These are phyloP conservation scores for Huso huso DNA, from an alignment of 2,797 vertebrate species.

Conservation along the genomic window DNA sequence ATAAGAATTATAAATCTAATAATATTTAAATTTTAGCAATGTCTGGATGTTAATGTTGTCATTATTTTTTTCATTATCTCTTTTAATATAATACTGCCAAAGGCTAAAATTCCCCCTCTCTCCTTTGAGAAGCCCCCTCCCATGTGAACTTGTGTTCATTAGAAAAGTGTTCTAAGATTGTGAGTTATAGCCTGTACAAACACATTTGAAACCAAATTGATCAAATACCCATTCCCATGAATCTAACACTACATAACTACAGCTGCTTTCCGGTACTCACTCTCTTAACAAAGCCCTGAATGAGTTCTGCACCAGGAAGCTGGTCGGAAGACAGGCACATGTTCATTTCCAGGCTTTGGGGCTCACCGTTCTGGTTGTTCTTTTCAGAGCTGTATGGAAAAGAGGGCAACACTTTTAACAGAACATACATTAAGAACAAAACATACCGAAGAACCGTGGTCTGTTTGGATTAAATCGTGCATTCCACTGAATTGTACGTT, in stretches of 20 bases:
- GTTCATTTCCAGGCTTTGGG: conserved; percentile 75
- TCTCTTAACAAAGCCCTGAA: conserved; percentile 84
- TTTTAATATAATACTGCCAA: conserved; percentile 28
- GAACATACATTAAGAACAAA: background rate
- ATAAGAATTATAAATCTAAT: conserved; percentile 40
- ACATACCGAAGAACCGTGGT: too few relatives aligned
- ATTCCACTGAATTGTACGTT: too few relatives aligned
- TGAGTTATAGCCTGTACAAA: too few relatives aligned
- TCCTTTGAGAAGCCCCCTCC: too few relatives aligned
- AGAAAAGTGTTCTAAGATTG: too few relatives aligned
- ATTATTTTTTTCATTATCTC: conserved; percentile 38
- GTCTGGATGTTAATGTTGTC: conserved; percentile 45
- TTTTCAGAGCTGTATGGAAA: conserved; percentile 62
- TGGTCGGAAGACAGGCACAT: conserved; percentile 71
- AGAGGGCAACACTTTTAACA: conserved; percentile 2
- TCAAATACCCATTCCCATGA: conserved; percentile 24
- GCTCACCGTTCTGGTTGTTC: conserved; percentile 51
- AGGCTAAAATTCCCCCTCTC: conserved; percentile 10
- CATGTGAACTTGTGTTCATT: too few relatives aligned
- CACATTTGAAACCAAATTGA: too few relatives aligned
- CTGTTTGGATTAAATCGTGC: too few relatives aligned
- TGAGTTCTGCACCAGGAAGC: conserved; percentile 67
- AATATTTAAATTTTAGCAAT: conserved; percentile 44
- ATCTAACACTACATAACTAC: conserved; percentile 6
- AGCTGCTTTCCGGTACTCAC: conserved; percentile 49